Conservation (phyloP, 2,113 vertebrate genomes). For the Zapornia atra region DNA sequence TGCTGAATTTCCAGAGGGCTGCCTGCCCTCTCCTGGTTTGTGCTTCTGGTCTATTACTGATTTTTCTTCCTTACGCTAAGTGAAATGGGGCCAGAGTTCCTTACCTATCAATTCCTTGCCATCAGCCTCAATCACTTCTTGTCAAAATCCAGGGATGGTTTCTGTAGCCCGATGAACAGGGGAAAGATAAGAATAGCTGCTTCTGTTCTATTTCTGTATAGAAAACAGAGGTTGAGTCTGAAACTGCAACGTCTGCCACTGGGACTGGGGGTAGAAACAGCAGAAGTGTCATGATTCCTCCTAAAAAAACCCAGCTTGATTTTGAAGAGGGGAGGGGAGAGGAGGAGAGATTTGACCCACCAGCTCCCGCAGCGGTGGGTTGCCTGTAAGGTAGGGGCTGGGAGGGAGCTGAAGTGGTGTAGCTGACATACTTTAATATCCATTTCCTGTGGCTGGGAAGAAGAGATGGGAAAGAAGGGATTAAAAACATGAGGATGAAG, state of each 20-base stretch:
- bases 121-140: background rate
- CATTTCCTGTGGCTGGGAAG: background rate
- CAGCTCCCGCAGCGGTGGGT: background rate
- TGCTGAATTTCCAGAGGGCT: background rate
- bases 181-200: background rate
- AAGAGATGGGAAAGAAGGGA: background rate
- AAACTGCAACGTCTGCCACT: background rate
- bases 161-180: background rate
- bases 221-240: background rate
- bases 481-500: background rate
- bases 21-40: background rate
- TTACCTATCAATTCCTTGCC: background rate
- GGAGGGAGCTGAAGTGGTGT: background rate
- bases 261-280: background rate
- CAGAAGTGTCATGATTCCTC: background rate
- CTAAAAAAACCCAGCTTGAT: background rate
- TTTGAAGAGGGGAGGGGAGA: background rate
- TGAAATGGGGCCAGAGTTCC: background rate
- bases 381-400: background rate
- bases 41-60: background rate
- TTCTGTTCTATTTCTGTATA: background rate
- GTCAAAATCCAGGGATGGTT: background rate
- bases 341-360: background rate
- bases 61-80: background rate
- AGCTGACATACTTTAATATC: background rate